phyloP scores from a whole-genome alignment of 2,888 invertebrate species.

The Philaethria dido region DNA sequence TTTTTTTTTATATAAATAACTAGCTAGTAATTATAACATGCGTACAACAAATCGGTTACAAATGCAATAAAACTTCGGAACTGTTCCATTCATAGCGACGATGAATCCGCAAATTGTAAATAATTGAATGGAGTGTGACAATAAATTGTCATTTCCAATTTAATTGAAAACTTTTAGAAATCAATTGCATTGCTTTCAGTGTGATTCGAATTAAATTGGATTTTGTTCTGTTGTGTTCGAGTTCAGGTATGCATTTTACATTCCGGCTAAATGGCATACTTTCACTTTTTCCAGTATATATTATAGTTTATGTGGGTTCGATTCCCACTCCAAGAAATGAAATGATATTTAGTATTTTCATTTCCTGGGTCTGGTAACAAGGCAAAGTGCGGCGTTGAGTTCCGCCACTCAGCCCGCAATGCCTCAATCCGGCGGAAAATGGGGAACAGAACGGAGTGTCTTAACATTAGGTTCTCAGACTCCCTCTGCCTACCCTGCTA shows the following conservation, averaged over 20 bases:
- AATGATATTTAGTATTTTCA: no score
- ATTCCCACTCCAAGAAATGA: no score
- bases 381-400: no score
- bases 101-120: constrained; percentile 39
- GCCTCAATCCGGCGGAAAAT: no score
- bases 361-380: no score
- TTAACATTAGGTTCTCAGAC: no score
- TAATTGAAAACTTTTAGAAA: constrained; percentile 46
- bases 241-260: constrained; percentile 15
- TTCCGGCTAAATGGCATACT: constrained; percentile 4
- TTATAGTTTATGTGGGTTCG: no score
- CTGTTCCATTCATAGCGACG: constrained; percentile 34
- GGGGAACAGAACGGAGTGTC: no score
- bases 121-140: constrained; percentile 38
- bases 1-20: background rate
- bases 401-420: no score
- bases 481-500: no score
- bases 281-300: no score
- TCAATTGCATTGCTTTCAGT: constrained; percentile 45
- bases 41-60: constrained; percentile 28
- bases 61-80: constrained; percentile 37
- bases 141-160: constrained; percentile 38
- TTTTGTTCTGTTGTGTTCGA: constrained; percentile 33
- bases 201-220: constrained; percentile 43
- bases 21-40: constrained; percentile 26